These are phyloP conservation scores for Apis mellifera DNA, from an alignment of 1,140 invertebrate species.

Conservation along the genomic window Amel_HAv3.1 CM009946.2:4467501-4468000, in stretches of 20 bases:
- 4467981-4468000: constrained; percentile 81
- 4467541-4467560: constrained; percentile 58
- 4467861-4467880: background rate
- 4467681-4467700: background rate
- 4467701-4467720: background rate
- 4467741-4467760: background rate
- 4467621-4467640: constrained; percentile 59
- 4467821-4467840: too few relatives aligned
- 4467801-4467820: background rate
- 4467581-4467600: constrained; percentile 29
- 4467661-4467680: constrained; percentile 1
- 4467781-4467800: background rate
- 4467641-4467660: background rate
- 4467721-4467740: background rate
- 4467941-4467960: constrained; percentile 73
- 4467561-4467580: constrained; percentile 55
- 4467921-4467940: constrained; percentile 64
- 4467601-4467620: constrained; percentile 53
- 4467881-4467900: background rate
- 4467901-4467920: background rate
- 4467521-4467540: constrained; percentile 53
- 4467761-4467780: background rate
- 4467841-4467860: background rate
- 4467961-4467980: constrained; percentile 73
- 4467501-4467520: constrained; percentile 71